Percentiles rank a stretch among this genome's conserved stretches.
Conservation (phyloP, 2,113 vertebrate genomes). For the Scartelaos histophorus region DNA sequence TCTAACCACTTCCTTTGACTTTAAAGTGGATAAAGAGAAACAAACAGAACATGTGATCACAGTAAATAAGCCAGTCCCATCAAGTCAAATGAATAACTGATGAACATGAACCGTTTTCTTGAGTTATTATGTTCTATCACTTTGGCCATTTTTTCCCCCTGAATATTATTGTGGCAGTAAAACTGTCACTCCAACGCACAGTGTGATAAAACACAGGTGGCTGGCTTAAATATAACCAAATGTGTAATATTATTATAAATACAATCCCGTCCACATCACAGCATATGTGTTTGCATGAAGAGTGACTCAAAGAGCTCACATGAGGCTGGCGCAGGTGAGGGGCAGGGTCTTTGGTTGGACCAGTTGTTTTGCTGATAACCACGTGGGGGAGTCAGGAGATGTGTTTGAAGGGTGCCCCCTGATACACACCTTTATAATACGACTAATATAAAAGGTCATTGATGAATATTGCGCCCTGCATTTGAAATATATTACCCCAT, state of each 20-base stretch:
- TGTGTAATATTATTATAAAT: neutral
- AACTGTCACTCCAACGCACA: neutral
- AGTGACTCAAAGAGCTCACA: neutral
- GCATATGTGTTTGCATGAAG: slow-evolving; percentile 11
- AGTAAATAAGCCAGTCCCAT: neutral
- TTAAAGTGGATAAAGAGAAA: neutral
- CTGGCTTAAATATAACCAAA: neutral
- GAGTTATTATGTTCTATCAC: neutral
- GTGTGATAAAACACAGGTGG: neutral
- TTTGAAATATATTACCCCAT: slow-evolving; percentile 67
- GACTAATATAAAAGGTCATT: slow-evolving; percentile 54
- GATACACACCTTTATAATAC: slow-evolving; percentile 57
- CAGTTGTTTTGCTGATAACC: slow-evolving; percentile 81
- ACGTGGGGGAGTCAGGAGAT: slow-evolving; percentile 84
- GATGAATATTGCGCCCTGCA: slow-evolving; percentile 64
- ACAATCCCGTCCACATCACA: neutral
- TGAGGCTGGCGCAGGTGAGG: slow-evolving; percentile 34
- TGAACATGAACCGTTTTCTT: neutral
- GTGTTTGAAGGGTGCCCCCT: slow-evolving; percentile 59
- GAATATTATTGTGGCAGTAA: neutral
- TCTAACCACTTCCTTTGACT: neutral
- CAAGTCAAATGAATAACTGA: neutral
- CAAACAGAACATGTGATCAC: neutral
- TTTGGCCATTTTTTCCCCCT: neutral
- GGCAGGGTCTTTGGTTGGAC: slow-evolving; percentile 73